Percentiles rank a stretch among this genome's conserved stretches.
These are phyloP conservation scores for Ptiloglossa arizonensis DNA, from an alignment of 1,140 invertebrate genomes.

Conservation along the genomic window DNA sequence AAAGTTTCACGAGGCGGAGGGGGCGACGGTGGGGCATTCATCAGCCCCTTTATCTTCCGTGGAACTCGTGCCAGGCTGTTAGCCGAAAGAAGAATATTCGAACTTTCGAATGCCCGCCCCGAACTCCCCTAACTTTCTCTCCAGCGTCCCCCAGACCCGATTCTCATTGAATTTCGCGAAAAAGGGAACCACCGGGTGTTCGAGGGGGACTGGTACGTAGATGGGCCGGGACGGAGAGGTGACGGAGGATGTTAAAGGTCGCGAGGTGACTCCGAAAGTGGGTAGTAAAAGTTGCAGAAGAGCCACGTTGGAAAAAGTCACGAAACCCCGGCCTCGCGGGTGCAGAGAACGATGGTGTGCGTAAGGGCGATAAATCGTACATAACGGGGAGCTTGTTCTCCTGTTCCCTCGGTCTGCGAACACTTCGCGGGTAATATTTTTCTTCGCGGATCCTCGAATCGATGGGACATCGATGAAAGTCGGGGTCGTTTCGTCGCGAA, in stretches of 20 bases:
- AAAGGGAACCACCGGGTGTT: constrained; percentile 30
- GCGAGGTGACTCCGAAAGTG: constrained; percentile 65
- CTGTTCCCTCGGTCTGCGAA: constrained; percentile 14
- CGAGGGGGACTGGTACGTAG: not conserved
- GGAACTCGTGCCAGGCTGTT: constrained; percentile 40
- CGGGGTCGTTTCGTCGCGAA: not conserved
- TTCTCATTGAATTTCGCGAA: constrained; percentile 43
- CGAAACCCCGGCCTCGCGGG: not conserved
- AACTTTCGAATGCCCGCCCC: constrained; percentile 59
- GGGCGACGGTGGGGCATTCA: constrained; percentile 32
- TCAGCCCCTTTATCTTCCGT: constrained; percentile 56
- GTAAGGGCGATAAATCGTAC: constrained; percentile 65
- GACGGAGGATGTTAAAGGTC: constrained; percentile 57
- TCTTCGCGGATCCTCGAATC: constrained; percentile 5
- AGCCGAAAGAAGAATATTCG: constrained; percentile 37
- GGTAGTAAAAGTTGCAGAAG: constrained; percentile 65
- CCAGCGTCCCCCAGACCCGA: too few species aligned
- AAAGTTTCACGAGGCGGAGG: constrained; percentile 10
- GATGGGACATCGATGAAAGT: constrained; percentile 12
- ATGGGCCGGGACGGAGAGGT: not conserved
- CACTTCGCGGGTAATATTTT: constrained; percentile 20
- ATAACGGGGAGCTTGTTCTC: constrained; percentile 65
- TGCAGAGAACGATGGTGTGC: constrained; percentile 11
- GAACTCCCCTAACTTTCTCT: constrained; percentile 40
- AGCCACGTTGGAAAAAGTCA: constrained; percentile 15